These are phyloP conservation scores for Trichogramma dendrolimi DNA, from an alignment of 2,888 invertebrate genomes.

Conservation along the genomic window DNA sequence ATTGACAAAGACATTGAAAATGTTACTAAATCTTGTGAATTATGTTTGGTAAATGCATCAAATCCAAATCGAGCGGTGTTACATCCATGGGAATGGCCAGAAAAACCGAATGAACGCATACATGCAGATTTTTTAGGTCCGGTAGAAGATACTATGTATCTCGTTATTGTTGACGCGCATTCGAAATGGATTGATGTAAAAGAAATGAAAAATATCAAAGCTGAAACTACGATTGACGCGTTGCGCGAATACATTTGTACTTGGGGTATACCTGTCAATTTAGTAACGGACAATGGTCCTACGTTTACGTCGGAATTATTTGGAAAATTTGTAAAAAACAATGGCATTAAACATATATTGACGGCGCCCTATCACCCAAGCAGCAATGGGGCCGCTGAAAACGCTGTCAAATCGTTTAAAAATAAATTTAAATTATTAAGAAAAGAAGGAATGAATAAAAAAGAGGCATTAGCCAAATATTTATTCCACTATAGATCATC, in stretches of 20 bases:
- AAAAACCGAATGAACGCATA: background rate
- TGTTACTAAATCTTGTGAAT: slow-evolving; percentile 24
- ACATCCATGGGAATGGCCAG: slow-evolving; percentile 31
- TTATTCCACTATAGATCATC: slow-evolving; percentile 28
- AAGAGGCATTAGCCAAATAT: slow-evolving; percentile 27
- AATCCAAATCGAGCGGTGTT: slow-evolving; percentile 27
- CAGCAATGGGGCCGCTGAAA: slow-evolving; percentile 23
- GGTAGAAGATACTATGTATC: slow-evolving; percentile 29
- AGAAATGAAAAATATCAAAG: slow-evolving; percentile 18
- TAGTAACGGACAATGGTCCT: slow-evolving; percentile 28
- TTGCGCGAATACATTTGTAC: slow-evolving; percentile 27
- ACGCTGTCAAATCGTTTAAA: slow-evolving; percentile 28
- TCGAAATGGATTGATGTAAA: slow-evolving; percentile 10
- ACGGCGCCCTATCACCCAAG: background rate
- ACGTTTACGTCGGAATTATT: slow-evolving; percentile 15
- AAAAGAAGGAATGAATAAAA: background rate
- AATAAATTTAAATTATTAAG: slow-evolving; percentile 28
- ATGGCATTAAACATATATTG: background rate
- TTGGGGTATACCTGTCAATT: slow-evolving; percentile 28
- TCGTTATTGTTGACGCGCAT: slow-evolving; percentile 31
- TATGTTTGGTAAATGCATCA: slow-evolving; percentile 24
- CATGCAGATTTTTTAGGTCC: slow-evolving; percentile 26
- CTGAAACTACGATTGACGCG: slow-evolving; percentile 23
- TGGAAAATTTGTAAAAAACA: slow-evolving; percentile 13
- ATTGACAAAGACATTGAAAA: slow-evolving; percentile 31